Conservation (phyloP, 2,113 vertebrate species). For the Podarcis raffonei region DNA sequence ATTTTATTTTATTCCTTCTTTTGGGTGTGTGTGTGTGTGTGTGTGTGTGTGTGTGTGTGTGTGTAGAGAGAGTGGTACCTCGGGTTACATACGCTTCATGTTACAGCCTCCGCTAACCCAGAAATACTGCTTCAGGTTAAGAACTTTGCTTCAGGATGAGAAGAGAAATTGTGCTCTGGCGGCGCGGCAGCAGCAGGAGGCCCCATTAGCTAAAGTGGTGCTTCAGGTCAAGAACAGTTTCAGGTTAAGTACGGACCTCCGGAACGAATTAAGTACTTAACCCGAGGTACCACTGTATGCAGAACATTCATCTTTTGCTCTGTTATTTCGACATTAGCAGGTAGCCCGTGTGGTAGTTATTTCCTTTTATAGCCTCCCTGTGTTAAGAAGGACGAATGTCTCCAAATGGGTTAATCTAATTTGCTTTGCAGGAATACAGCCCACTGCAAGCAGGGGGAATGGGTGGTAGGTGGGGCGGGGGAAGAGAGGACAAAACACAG, state of each 20-base stretch:
- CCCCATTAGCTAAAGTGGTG: too few relatives aligned
- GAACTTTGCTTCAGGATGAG: too few relatives aligned
- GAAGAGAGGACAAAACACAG: background rate
- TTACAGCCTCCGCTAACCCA: too few relatives aligned
- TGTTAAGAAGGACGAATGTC: background rate
- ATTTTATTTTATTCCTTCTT: background rate
- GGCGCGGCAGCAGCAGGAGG: too few relatives aligned
- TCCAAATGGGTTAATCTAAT: background rate
- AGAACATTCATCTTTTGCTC: background rate
- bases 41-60: background rate
- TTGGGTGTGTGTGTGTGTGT: background rate
- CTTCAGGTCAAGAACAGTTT: too few relatives aligned
- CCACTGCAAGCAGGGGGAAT: background rate
- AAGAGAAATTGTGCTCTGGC: too few relatives aligned
- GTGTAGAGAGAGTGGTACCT: too few relatives aligned
- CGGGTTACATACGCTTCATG: too few relatives aligned
- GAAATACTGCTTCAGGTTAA: too few relatives aligned
- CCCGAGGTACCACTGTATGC: too few relatives aligned
- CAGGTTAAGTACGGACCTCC: too few relatives aligned
- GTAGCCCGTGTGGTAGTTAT: background rate
- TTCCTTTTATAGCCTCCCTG: background rate
- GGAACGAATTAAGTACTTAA: too few relatives aligned
- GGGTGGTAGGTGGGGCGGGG: background rate
- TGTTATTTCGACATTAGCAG: background rate
- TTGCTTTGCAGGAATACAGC: background rate